These are phyloP conservation scores for Equus quagga DNA, from an alignment of 2,113 vertebrate genomes.

Conservation along the genomic window DNA sequence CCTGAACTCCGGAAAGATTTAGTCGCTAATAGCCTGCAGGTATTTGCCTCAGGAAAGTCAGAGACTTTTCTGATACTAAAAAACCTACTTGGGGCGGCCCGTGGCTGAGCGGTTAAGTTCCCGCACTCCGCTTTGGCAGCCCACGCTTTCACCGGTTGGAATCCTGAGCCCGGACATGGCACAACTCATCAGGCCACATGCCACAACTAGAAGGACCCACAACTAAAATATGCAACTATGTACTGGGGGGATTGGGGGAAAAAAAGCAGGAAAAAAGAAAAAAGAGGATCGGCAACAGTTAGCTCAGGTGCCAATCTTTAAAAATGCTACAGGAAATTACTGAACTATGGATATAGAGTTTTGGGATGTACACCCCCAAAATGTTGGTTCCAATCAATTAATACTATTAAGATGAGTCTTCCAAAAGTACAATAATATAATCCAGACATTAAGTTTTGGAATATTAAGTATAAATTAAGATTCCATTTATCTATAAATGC, in stretches of 20 bases:
- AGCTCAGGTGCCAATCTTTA: no score
- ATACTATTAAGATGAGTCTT: background rate
- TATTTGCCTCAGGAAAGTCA: background rate
- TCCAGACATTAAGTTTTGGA: background rate
- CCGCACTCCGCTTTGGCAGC: no score
- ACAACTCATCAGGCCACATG: no score
- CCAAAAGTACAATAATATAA: background rate
- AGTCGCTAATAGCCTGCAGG: slow-evolving; percentile 6
- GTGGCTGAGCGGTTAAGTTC: no score
- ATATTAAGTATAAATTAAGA: background rate
- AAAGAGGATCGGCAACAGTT: no score
- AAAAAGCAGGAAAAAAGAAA: no score
- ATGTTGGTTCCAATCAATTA: background rate
- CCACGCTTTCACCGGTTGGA: no score
- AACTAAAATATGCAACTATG: no score
- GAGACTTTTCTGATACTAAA: background rate
- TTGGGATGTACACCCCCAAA: background rate
- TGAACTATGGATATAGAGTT: background rate
- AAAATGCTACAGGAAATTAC: background rate
- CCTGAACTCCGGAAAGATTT: background rate
- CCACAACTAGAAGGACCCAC: no score
- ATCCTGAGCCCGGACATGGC: no score
- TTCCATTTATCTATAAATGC: background rate
- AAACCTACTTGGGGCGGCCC: background rate
- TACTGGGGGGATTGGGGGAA: no score